Base-by-base conservation (phyloP, 2,888 invertebrate species). In the Syrista parreyssii region DNA sequence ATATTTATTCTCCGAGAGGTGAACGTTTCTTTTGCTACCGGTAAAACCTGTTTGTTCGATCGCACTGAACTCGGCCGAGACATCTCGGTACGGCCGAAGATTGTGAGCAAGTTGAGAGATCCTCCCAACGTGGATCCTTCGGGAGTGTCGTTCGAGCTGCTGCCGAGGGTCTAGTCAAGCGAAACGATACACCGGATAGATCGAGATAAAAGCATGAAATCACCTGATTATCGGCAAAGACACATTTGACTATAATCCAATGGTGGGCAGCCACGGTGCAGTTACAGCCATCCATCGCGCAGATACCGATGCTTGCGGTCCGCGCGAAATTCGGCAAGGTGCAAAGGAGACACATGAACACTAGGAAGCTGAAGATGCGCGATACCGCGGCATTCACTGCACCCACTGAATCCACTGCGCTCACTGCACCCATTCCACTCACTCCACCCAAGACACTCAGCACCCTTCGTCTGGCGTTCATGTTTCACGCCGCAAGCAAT, bases 181-280 rank as follows among this genome's bases (percentile, higher is more conserved):
- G 2, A 40, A 15, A 40, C 2, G 6, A 15, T 40, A 40, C 1
- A 15, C 15, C 40, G 15, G 40, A 15, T 40, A 40, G 40, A 15
- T 15, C 15, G 15, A 40, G 40, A 15, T 4, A 40, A 4, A 40
- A 40, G 6, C 40, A 6, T 40, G 4, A 40, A 40, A 80, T 92
- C 93, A 94, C 95, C 94, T 95, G 93, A 87, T 93, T 92, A 78
- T 90, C 90, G 81, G 92, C 92, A 86, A 95, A 93, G 84, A 94
- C 93, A 91, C 95, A 95, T 92, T 94, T 95, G 87, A 95, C 93
- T 84, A 92, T 93, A 86, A 93, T 93, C 95, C 95, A 95, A 73
- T 93, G 93, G 84, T 93, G 93, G 36, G 92, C 92, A 76, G 92
- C 93, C 75, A 93, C 92, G 69, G 92, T 91, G 89, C 95, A 95